Conservation (phyloP, 2,797 vertebrate genomes). For the Siniperca scherzeri region DNA sequence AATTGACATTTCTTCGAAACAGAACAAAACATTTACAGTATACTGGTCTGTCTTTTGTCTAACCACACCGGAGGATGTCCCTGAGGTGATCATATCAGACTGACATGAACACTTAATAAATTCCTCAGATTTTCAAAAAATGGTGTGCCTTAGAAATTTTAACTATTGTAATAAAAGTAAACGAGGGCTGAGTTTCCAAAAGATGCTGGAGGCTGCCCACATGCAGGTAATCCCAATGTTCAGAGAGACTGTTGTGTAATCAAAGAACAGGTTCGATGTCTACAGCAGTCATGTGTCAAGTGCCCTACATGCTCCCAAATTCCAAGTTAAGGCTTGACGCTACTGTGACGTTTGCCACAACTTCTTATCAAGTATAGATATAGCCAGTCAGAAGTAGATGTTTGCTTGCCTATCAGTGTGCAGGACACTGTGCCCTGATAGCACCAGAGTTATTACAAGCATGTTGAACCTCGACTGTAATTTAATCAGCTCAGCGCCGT, state of each 20-base stretch:
- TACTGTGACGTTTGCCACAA: constrained; percentile 6
- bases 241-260: constrained; percentile 22
- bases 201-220: constrained; percentile 1
- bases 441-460: constrained; percentile 14
- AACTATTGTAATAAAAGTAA: not conserved
- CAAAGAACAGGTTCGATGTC: constrained; percentile 13
- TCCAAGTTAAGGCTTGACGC: not conserved
- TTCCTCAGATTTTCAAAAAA: not conserved
- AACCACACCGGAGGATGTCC: not conserved
- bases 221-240: constrained; percentile 8
- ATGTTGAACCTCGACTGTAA: constrained; percentile 10
- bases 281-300: constrained; percentile 7
- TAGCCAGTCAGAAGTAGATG: not conserved
- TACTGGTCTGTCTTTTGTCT: not conserved
- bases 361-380: not conserved
- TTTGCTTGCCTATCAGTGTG: not conserved
- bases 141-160: not conserved
- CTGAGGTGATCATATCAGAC: not conserved
- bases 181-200: not conserved
- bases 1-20: not conserved
- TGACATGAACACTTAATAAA: not conserved
- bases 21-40: not conserved
- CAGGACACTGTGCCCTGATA: constrained; percentile 14
- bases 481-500: constrained; percentile 15
- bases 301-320: not conserved